Evolutionary conservation across 2,888 invertebrate species (phyloP).

Genomic region (Marasmarcha lunaedactyla): DNA sequence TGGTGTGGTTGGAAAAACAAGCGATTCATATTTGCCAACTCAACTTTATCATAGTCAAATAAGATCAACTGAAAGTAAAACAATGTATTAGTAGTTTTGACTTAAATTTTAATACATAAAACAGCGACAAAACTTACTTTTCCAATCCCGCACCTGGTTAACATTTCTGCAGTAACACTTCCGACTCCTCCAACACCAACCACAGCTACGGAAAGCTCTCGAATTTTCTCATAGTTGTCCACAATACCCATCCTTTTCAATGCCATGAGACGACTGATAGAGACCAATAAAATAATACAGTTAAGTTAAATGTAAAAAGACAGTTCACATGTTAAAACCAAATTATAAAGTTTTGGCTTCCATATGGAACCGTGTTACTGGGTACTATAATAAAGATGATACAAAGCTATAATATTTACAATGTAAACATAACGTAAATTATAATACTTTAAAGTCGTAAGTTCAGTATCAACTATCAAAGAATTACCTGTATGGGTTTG

Average conservation of each 20-base stretch:
- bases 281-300: no score
- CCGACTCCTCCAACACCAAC: constrained; percentile 99
- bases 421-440: no score
- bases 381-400: no score
- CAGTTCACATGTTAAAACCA: no score
- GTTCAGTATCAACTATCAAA: no score
- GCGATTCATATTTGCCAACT: constrained; percentile 99
- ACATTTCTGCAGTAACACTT: constrained; percentile 99
- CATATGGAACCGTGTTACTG: no score
- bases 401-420: no score
- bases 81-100: constrained; percentile 13
- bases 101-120: constrained; percentile 52
- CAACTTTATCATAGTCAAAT: constrained; percentile 99
- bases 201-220: constrained; percentile 89
- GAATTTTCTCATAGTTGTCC: constrained; percentile 93
- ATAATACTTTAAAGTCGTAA: constrained; percentile 4
- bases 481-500: constrained; percentile 96
- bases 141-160: constrained; percentile 97
- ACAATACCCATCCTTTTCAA: constrained; percentile 99
- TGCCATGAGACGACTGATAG: constrained; percentile 96
- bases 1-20: constrained; percentile 99
- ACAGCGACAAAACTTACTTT: constrained; percentile 71
- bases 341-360: no score
- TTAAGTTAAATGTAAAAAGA: no score
- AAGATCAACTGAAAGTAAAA: constrained; percentile 79